phyloP scores from a whole-genome alignment of 2,113 vertebrate genomes.

The Hyperopisus bebe region DNA sequence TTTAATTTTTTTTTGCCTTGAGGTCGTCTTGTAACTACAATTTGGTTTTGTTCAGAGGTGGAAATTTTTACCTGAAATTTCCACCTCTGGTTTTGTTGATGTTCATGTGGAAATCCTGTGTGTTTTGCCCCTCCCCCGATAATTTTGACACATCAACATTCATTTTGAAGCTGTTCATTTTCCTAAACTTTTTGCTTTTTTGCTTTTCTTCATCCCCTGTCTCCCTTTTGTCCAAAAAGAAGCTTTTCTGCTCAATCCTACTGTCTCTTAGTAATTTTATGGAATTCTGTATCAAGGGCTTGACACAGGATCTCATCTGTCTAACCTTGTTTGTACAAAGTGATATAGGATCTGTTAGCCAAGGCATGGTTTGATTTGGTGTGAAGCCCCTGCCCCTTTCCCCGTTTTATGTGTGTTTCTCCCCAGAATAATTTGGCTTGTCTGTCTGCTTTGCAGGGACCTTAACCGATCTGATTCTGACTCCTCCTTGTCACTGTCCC shows the following conservation, averaged over 20 bases:
- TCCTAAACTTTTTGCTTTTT: not conserved
- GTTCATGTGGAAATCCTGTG: not conserved
- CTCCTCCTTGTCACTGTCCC: slow-evolving; percentile 84
- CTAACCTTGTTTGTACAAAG: slow-evolving; percentile 19
- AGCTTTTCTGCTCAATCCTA: not conserved
- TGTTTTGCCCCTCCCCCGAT: not conserved
- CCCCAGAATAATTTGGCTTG: not conserved
- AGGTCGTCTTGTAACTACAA: not conserved
- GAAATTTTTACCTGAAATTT: not conserved
- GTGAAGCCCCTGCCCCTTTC: not conserved
- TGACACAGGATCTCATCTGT: not conserved
- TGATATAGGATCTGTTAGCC: slow-evolving; percentile 31
- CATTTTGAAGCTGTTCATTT: not conserved
- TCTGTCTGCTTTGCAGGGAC: slow-evolving; percentile 61
- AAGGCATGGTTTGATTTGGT: slow-evolving; percentile 34
- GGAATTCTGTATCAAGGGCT: not conserved
- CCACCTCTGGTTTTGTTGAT: not conserved
- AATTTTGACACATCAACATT: not conserved
- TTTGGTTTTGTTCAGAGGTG: not conserved
- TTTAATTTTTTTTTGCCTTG: not conserved
- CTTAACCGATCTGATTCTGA: slow-evolving; percentile 89
- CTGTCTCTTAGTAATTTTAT: slow-evolving; percentile 14
- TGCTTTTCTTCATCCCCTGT: not conserved
- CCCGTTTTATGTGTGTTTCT: not conserved
- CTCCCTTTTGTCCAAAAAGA: not conserved